Evolutionary conservation across 1,140 invertebrate species (phyloP).

Genomic region (Leptopilina boulardi): DNA sequence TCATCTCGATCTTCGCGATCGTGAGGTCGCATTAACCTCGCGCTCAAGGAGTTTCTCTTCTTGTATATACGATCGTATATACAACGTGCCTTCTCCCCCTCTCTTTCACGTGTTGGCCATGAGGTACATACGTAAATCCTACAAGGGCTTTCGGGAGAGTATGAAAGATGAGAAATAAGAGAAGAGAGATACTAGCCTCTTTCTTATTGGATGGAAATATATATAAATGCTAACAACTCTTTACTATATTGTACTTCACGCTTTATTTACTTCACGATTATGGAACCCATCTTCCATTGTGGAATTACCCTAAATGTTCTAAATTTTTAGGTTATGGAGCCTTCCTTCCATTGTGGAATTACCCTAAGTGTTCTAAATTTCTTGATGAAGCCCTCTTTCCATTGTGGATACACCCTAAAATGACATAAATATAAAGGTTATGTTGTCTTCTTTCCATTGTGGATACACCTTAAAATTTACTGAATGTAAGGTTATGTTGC

Average conservation of each 20-base stretch:
- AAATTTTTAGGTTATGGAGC: no score
- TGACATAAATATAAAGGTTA: no score
- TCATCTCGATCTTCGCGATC: slow-evolving; percentile 23
- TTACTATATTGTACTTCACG: slow-evolving; percentile 21
- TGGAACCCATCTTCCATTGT: no score
- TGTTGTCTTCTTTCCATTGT: no score
- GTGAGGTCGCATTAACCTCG: slow-evolving; percentile 31
- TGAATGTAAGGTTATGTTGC: no score
- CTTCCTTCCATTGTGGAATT: no score
- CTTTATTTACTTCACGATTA: no score
- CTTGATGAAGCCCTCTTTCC: no score
- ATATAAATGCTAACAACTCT: slow-evolving; percentile 20
- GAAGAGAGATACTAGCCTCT: background rate
- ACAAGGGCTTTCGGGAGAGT: background rate
- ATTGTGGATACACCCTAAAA: no score
- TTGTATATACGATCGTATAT: background rate
- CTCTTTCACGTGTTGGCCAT: background rate
- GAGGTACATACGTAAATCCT: slow-evolving; percentile 4
- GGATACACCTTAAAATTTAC: no score
- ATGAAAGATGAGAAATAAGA: slow-evolving; percentile 3
- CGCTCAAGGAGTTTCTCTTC: slow-evolving; percentile 2
- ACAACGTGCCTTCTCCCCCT: slow-evolving; percentile 9
- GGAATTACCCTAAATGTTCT: no score
- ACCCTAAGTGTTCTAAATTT: no score
- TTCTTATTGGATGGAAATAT: slow-evolving; percentile 1